Conservation (phyloP, 1,140 invertebrate genomes). For the Globodera rostochiensis region DNA sequence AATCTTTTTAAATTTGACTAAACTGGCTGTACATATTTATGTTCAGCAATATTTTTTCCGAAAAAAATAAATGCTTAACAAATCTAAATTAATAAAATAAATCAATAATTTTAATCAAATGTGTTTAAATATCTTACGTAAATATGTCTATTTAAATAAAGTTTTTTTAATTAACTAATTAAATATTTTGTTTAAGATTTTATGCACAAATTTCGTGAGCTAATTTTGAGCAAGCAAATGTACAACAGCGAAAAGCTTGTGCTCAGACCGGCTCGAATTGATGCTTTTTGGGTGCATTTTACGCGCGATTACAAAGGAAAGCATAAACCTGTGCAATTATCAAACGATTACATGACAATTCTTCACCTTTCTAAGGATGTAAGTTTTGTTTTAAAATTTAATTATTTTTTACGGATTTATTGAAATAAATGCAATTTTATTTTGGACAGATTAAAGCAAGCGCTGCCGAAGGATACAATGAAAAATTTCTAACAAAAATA, state of each 20-base stretch:
- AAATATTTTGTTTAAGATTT: neutral
- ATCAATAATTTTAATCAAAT: no score
- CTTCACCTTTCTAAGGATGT: conserved; percentile 27
- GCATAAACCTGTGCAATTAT: conserved; percentile 11
- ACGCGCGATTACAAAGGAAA: neutral
- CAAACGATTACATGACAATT: conserved; percentile 19
- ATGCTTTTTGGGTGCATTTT: conserved; percentile 27
- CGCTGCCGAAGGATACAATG: neutral
- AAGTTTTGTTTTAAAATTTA: neutral
- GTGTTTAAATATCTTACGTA: no score
- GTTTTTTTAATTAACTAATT: no score
- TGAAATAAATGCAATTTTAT: neutral
- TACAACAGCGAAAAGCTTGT: conserved; percentile 34
- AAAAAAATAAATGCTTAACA: no score
- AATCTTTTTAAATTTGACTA: no score
- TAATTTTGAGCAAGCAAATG: conserved; percentile 13
- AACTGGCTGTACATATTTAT: no score
- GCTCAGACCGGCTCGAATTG: conserved; percentile 6
- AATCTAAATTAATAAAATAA: no score
- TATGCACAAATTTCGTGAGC: conserved; percentile 5
- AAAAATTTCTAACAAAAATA: neutral
- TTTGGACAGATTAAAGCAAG: conserved; percentile 3
- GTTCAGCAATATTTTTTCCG: no score
- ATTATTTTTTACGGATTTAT: neutral
- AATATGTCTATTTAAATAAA: no score